A percentile compares a stretch with the other conserved stretches of the same genome.
Conservation (phyloP, 2,888 invertebrate genomes). For the Callyntrura guangdongensis region DNA sequence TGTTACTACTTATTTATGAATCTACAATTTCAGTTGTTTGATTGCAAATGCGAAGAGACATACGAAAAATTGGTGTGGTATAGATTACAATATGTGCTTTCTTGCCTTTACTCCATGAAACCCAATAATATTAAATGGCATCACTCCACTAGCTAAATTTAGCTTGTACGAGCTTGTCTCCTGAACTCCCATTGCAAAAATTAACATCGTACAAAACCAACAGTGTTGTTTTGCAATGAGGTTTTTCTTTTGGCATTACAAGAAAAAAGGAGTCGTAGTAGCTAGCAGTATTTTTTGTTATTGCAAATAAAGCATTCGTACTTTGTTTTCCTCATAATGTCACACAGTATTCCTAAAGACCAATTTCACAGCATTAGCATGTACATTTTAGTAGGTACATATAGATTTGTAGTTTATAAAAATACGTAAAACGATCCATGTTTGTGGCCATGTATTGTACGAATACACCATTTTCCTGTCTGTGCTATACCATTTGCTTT, state of each 20-base stretch:
- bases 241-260: neutral
- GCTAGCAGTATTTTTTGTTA: neutral
- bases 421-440: neutral
- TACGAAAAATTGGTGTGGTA: too few species aligned
- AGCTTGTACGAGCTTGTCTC: constrained; percentile 22
- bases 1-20: too few species aligned
- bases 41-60: too few species aligned
- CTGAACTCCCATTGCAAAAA: neutral
- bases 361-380: neutral
- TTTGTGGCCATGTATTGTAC: neutral
- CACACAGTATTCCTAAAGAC: neutral
- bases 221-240: neutral
- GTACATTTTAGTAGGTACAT: neutral
- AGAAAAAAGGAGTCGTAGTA: neutral
- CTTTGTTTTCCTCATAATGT: neutral
- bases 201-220: neutral
- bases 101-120: neutral
- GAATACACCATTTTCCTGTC: too few species aligned
- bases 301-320: too few species aligned
- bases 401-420: too few species aligned
- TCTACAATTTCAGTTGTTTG: too few species aligned
- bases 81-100: neutral
- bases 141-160: constrained; percentile 48
- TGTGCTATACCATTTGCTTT: too few species aligned
- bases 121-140: constrained; percentile 33